These are phyloP conservation scores for cattle (Bos taurus) DNA, from an alignment of 2,113 vertebrate species.

Conservation along the genomic window ARS-UCD2.0 NC_037357.1:98225001-98225500, in stretches of 20 bases:
- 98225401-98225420: neutral
- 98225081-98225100: neutral
- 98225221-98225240: neutral
- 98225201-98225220: neutral
- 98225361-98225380: neutral
- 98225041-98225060: neutral
- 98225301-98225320: neutral
- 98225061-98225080: neutral
- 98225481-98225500: neutral
- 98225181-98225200: neutral
- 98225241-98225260: neutral
- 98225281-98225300: neutral
- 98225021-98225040: neutral
- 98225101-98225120: neutral
- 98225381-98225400: neutral
- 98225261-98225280: neutral
- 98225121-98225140: neutral
- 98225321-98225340: neutral
- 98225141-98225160: neutral
- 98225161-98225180: neutral
- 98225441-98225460: neutral
- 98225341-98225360: neutral
- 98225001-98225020: neutral
- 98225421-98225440: neutral
- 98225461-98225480: neutral